Percentiles rank a stretch among this genome's conserved stretches.
These are phyloP conservation scores for Aphrocallistes beatrix DNA, from an alignment of 37 sponge, comb jelly and placozoan genomes.

Conservation along the genomic window DNA sequence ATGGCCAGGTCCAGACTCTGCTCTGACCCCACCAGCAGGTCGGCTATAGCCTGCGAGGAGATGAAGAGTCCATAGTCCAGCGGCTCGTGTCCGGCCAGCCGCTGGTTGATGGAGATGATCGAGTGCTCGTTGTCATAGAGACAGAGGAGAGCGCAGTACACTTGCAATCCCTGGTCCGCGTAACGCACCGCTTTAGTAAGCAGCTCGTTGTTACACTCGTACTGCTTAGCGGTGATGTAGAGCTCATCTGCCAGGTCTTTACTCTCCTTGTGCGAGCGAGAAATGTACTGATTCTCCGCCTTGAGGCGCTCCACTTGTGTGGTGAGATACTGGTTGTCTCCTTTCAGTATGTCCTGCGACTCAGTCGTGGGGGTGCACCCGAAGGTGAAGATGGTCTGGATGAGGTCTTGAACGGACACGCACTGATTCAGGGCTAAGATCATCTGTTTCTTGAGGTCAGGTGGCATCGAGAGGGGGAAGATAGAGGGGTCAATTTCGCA, in stretches of 20 bases:
- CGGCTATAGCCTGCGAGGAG: not conserved
- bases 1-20: not conserved
- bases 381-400: constrained; percentile 2
- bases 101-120: constrained; percentile 9
- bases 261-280: not conserved
- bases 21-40: not conserved
- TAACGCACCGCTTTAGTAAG: not conserved
- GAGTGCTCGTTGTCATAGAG: constrained; percentile 19
- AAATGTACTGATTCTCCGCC: not conserved
- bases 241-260: not conserved
- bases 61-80: constrained; percentile 15
- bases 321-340: not conserved
- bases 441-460: constrained; percentile 6
- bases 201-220: not conserved
- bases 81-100: not conserved
- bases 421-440: not conserved
- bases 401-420: not conserved
- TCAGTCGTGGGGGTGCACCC: not conserved
- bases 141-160: not conserved
- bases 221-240: not conserved
- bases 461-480: constrained; percentile 4
- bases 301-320: not conserved
- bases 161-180: not conserved
- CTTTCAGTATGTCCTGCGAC: not conserved
- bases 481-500: constrained; percentile 14